Base-by-base conservation (phyloP, 1,140 invertebrate genomes). In the Brachionus sp. region DNA sequence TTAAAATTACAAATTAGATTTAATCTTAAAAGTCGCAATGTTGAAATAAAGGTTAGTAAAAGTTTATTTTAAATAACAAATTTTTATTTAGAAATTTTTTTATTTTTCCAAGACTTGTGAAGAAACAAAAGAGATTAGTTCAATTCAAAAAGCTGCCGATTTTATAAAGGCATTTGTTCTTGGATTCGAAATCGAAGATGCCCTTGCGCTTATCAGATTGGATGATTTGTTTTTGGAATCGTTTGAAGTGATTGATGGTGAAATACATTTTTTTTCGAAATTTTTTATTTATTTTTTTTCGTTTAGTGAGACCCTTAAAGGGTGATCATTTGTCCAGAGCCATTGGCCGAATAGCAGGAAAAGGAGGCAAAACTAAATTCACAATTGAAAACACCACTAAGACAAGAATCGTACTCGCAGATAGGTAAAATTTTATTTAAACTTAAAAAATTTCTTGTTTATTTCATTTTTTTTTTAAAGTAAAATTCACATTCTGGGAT, bases 381-480 rank as follows among this genome's bases (percentile, higher is more conserved):
- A 98, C 96, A 2, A 98, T 99, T 87, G 97, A 99, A 90, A 99
- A 99, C 90, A 95, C 95, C 0, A 99, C 97, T 9, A 98, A 98
- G 90, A 98, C 97, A 0, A 92, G 98, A 89, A 98, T 99, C 86
- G 95, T 99, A 23, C 89, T 99, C 77, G 97, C 97, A 53, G 96
- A 98, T 87, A 92, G 50, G 50, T 57, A 57, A 1, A 10, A 13
- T 91, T 84, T 90, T 85, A 84, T 85, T 85, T 16, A 37, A 64
- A 44, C 39, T 53, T 84, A 6, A 37, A 44, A 68, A 33, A 83
- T 13, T 10, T 33, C 13, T 12, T 13, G 9, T 25, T 42, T 3
- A 19, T 84, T 64, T 7, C 3, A 10, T 84, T 78, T 66, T 70
- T 50, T 83, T 86, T 90, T 57, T 25, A 1, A 57, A 57, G 89